Conservation (phyloP, 2,797 vertebrate species). For the Paedocypris micromegethes region DNA sequence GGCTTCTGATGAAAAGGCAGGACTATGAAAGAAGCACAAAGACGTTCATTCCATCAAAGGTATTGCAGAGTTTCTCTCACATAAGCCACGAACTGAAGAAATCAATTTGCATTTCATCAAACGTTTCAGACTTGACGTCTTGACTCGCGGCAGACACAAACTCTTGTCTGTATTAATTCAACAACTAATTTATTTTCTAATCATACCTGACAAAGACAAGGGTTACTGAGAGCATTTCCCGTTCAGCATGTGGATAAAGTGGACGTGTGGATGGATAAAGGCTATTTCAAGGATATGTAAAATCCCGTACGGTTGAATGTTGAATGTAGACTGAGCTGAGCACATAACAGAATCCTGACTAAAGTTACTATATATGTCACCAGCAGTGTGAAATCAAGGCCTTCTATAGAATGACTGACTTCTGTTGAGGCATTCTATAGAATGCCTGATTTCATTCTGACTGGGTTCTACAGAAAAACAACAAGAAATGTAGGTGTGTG, state of each 20-base stretch:
- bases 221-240: slow-evolving; percentile 24
- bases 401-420: no score
- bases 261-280: slow-evolving; percentile 6
- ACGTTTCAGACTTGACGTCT: slow-evolving; percentile 34
- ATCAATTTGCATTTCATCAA: slow-evolving; percentile 56
- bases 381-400: no score
- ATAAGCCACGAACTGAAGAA: slow-evolving; percentile 37
- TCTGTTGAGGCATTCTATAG: no score
- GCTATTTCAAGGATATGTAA: slow-evolving; percentile 15
- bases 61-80: slow-evolving; percentile 28
- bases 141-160: slow-evolving; percentile 30
- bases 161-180: slow-evolving; percentile 45
- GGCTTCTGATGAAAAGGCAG: slow-evolving; percentile 38
- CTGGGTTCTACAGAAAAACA: no score
- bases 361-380: no score
- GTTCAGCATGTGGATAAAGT: not conserved
- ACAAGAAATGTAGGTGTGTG: no score
- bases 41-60: slow-evolving; percentile 45
- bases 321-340: slow-evolving; percentile 31
- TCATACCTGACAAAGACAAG: slow-evolving; percentile 44
- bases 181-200: slow-evolving; percentile 50
- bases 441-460: no score
- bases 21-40: slow-evolving; percentile 32
- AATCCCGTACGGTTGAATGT: slow-evolving; percentile 18
- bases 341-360: not conserved